These are phyloP conservation scores for Brachionus asplanchnoidis DNA, from an alignment of 1,140 invertebrate species.

Conservation along the genomic window DNA sequence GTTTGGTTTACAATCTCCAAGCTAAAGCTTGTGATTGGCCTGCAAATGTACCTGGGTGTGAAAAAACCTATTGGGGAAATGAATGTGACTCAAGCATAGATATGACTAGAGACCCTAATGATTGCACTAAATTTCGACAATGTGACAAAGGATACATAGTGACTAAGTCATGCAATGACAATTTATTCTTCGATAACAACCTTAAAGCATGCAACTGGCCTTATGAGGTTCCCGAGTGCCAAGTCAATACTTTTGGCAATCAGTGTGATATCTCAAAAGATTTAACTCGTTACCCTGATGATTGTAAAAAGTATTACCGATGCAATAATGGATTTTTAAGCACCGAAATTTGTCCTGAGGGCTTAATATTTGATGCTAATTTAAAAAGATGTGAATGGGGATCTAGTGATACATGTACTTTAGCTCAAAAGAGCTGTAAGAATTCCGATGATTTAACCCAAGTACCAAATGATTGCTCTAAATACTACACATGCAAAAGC, in stretches of 20 bases:
- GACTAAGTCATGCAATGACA: neutral
- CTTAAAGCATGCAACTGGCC: neutral
- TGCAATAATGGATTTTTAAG: neutral
- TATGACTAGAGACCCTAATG: neutral
- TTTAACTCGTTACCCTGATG: neutral
- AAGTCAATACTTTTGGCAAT: neutral
- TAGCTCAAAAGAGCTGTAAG: neutral
- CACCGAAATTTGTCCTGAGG: neutral
- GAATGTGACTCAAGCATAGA: neutral
- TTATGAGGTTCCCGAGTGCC: neutral
- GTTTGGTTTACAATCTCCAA: neutral
- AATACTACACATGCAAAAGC: neutral
- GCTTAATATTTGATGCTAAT: neutral
- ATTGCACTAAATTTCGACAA: slow-evolving; percentile 6
- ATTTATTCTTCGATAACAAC: neutral
- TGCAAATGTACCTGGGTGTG: neutral
- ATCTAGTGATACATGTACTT: neutral
- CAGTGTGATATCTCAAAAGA: neutral
- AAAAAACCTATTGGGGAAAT: slow-evolving; percentile 6
- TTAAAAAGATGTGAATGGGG: neutral
- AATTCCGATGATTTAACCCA: neutral
- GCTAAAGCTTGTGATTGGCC: slow-evolving; percentile 9
- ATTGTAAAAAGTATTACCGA: slow-evolving; percentile 19
- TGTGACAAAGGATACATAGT: neutral
- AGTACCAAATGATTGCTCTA: neutral